These are phyloP conservation scores for Microctonus brassicae DNA, from an alignment of 2,888 invertebrate genomes.

Conservation along the genomic window DNA sequence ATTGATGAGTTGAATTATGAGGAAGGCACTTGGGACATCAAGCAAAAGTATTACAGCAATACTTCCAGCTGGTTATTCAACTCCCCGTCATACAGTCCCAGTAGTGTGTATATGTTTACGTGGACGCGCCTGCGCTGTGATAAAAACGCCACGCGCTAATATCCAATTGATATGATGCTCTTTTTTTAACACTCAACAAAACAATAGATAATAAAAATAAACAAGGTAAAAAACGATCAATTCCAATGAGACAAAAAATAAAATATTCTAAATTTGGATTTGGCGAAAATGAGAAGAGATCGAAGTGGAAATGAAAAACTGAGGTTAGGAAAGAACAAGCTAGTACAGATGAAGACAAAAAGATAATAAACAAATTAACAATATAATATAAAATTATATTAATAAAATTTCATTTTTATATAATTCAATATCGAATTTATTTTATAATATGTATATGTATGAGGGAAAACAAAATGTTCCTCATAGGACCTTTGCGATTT, in stretches of 20 bases:
- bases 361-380: slow-evolving; percentile 51
- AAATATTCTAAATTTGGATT: slow-evolving; percentile 93
- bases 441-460: no score
- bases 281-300: slow-evolving; percentile 72
- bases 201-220: slow-evolving; percentile 58
- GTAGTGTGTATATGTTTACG: slow-evolving; percentile 11
- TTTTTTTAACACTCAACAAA: slow-evolving; percentile 42
- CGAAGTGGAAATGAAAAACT: slow-evolving; percentile 39
- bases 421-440: no score
- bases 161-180: not conserved
- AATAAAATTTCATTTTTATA: slow-evolving; percentile 7
- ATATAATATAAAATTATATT: slow-evolving; percentile 2
- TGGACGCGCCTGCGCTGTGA: slow-evolving; percentile 25
- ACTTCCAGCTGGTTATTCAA: slow-evolving; percentile 26
- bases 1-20: slow-evolving; percentile 19
- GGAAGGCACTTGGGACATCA: slow-evolving; percentile 39
- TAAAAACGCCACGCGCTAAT: slow-evolving; percentile 19
- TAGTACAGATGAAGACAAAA: slow-evolving; percentile 69
- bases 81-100: slow-evolving; percentile 5
- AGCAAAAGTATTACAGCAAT: not conserved
- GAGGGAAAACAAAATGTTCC: no score
- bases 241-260: slow-evolving; percentile 74
- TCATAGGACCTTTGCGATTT: no score
- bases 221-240: slow-evolving; percentile 51
- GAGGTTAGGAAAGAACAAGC: slow-evolving; percentile 71